These are phyloP conservation scores for Simalia tracyae DNA, from an alignment of 2,797 vertebrate genomes.

Conservation along the genomic window DNA sequence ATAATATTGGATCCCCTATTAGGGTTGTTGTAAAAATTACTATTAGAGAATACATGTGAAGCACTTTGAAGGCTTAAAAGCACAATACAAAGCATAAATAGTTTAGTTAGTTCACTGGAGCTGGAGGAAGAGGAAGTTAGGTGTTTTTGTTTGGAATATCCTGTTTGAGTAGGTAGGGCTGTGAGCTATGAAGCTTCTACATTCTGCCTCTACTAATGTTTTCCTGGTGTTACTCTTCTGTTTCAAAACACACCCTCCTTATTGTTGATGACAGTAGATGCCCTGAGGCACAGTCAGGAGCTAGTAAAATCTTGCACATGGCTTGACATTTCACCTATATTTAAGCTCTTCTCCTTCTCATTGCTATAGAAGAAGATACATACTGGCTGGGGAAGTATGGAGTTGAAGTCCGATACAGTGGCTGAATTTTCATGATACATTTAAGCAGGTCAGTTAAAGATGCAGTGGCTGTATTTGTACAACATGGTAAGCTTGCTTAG, in stretches of 20 bases:
- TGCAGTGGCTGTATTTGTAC: background rate
- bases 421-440: background rate
- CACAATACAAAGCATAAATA: background rate
- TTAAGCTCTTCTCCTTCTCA: background rate
- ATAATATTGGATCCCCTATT: background rate
- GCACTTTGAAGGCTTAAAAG: background rate
- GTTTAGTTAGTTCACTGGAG: background rate
- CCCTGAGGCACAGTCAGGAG: background rate
- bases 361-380: background rate
- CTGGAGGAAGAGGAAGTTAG: too few species aligned
- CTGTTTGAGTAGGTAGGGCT: background rate
- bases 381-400: background rate
- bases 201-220: background rate
- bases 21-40: background rate
- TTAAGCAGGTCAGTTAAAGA: background rate
- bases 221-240: background rate
- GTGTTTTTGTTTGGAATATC: background rate
- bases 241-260: background rate
- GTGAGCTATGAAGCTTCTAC: background rate
- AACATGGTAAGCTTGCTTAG: background rate
- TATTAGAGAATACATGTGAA: background rate
- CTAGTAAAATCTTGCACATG: background rate
- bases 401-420: background rate
- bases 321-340: constrained; percentile 21
- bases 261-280: background rate